phyloP scores from a whole-genome alignment of 2,113 vertebrate genomes.

The Tetraodon nigroviridis region DNA sequence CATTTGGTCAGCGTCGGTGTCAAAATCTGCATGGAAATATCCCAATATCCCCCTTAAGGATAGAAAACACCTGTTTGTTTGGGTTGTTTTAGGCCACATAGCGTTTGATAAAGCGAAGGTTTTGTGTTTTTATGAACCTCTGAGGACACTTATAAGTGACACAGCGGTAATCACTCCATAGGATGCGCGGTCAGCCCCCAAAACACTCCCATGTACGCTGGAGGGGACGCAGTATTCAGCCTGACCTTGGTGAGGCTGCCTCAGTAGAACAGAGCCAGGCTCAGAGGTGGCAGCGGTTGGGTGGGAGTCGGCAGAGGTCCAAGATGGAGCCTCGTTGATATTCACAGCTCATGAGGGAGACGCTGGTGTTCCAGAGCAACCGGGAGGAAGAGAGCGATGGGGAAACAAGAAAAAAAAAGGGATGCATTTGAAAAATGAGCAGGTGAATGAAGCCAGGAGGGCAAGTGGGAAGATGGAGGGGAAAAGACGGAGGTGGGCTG shows the following conservation, averaged over 20 bases:
- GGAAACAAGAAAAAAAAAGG: not conserved
- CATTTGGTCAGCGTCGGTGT: not conserved
- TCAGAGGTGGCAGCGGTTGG: conserved; percentile 6
- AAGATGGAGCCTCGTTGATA: conserved; percentile 25
- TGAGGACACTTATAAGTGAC: no score
- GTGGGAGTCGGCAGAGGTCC: conserved; percentile 21
- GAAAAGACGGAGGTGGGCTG: conserved; percentile 18
- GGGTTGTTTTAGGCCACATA: not conserved
- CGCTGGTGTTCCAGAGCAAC: not conserved
- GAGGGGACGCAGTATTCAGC: not conserved
- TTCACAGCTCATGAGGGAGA: conserved; percentile 30
- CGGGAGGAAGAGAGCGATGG: conserved; percentile 3
- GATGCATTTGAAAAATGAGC: not conserved
- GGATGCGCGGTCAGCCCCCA: no score
- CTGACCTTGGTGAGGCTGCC: conserved; percentile 14
- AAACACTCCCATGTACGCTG: no score
- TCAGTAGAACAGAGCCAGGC: not conserved
- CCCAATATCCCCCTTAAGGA: not conserved
- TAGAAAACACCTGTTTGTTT: not conserved
- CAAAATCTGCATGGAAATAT: not conserved
- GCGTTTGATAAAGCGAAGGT: not conserved
- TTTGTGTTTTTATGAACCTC: no score
- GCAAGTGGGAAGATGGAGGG: not conserved
- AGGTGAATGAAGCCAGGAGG: conserved; percentile 10
- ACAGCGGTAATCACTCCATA: no score